These are phyloP conservation scores for Drosophila persimilis DNA, from an alignment of 1,140 invertebrate genomes.

Conservation along the genomic window DNA sequence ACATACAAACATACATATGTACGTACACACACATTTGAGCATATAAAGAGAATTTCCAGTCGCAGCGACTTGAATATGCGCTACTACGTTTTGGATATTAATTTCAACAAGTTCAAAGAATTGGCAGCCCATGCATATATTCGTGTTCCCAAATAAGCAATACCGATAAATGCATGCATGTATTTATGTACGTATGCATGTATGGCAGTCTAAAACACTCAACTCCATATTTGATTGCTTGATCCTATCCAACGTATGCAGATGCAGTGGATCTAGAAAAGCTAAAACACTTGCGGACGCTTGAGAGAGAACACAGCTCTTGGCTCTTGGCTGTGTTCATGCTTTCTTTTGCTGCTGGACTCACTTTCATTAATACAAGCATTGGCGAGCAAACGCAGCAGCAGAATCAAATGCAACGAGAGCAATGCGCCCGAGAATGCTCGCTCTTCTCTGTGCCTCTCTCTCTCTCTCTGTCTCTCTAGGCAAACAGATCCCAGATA, in stretches of 20 bases:
- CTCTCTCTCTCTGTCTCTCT: slow-evolving; percentile 25
- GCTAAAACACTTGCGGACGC: slow-evolving; percentile 42
- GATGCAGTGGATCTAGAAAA: slow-evolving; percentile 1
- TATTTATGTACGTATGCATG: too few species aligned
- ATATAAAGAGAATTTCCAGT: slow-evolving; percentile 31
- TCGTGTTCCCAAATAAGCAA: too few species aligned
- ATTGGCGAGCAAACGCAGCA: slow-evolving; percentile 34
- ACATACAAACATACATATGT: slow-evolving; percentile 32
- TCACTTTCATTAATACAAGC: slow-evolving; percentile 75
- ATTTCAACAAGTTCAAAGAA: neutral
- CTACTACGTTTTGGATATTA: neutral
- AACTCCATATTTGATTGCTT: too few species aligned
- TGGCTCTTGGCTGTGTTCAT: slow-evolving; percentile 28
- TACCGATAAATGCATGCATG: too few species aligned
- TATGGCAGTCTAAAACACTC: too few species aligned
- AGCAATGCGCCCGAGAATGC: slow-evolving; percentile 59
- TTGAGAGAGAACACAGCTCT: slow-evolving; percentile 29
- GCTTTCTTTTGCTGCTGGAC: slow-evolving; percentile 69
- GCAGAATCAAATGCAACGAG: slow-evolving; percentile 67
- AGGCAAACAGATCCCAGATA: slow-evolving; percentile 64
- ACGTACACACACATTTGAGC: slow-evolving; percentile 36
- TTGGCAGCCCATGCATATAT: neutral
- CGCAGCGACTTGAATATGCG: slow-evolving; percentile 17
- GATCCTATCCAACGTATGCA: too few species aligned
- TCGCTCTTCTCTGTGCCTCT: slow-evolving; percentile 11